A percentile compares a stretch with the other conserved stretches of the same genome.
Evolutionary conservation across 2,113 vertebrate species (phyloP).

Genomic region (Guaruba guarouba): DNA sequence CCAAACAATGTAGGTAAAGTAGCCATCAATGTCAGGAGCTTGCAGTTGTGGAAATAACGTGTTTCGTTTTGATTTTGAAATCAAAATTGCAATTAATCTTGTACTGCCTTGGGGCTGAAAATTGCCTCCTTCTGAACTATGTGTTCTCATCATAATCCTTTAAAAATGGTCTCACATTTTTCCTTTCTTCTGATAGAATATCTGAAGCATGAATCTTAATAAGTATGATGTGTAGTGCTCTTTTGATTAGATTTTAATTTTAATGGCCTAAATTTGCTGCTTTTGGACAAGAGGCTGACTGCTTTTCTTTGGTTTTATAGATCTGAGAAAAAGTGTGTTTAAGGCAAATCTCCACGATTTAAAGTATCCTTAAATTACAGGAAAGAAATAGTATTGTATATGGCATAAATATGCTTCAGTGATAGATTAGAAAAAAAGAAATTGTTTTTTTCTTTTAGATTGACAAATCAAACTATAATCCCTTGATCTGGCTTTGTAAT

Average conservation of each 20-base stretch:
- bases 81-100: not conserved
- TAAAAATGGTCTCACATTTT: not conserved
- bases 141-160: not conserved
- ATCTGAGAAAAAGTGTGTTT: not conserved
- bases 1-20: not conserved
- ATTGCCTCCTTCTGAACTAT: not conserved
- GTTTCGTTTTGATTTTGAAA: not conserved
- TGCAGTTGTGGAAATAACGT: not conserved
- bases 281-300: not conserved
- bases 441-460: not conserved
- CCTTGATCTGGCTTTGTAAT: not conserved
- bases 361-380: not conserved
- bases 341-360: not conserved
- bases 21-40: not conserved
- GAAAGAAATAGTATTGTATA: not conserved
- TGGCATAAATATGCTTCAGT: not conserved
- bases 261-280: not conserved
- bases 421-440: not conserved
- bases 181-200: not conserved
- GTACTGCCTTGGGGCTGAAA: not conserved
- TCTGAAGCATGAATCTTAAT: not conserved
- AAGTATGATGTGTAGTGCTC: not conserved
- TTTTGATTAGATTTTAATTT: not conserved
- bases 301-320: not conserved
- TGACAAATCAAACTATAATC: not conserved